phyloP scores from a whole-genome alignment of 2,113 vertebrate genomes.

The Numenius arquata region DNA sequence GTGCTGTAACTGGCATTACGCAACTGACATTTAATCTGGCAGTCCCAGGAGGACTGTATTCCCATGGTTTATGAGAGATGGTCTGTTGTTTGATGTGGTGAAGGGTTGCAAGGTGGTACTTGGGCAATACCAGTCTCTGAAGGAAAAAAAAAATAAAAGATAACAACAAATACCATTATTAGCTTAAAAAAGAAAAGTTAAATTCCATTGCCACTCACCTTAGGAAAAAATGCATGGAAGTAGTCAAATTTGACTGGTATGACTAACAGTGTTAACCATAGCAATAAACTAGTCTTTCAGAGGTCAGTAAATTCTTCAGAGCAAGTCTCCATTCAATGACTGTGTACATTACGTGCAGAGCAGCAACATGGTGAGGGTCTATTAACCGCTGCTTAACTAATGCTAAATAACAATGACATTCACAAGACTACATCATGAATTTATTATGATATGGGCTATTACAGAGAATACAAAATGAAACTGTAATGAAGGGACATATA shows the following conservation, averaged over 20 bases:
- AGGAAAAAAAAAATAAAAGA: background rate
- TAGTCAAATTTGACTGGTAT: background rate
- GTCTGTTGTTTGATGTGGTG: background rate
- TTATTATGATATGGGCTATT: constrained; percentile 62
- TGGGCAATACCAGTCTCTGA: background rate
- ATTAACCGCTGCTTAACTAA: constrained; percentile 54
- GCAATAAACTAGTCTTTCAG: background rate
- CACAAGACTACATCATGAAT: constrained; percentile 61
- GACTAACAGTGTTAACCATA: background rate
- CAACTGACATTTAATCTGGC: background rate
- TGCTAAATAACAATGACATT: constrained; percentile 66
- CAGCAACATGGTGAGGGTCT: background rate
- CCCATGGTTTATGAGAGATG: rapidly evolving
- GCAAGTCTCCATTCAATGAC: background rate
- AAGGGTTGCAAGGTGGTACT: background rate
- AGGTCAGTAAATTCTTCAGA: background rate
- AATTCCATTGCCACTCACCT: background rate
- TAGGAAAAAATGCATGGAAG: background rate
- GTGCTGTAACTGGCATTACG: background rate
- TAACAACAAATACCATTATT: background rate
- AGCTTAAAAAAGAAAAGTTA: background rate
- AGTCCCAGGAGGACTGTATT: background rate
- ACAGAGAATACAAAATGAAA: constrained; percentile 57
- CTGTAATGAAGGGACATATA: constrained; percentile 16
- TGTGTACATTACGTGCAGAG: background rate